These are phyloP conservation scores for Drosophila infuscata DNA, from an alignment of 2,888 invertebrate species.

Conservation along the genomic window DNA sequence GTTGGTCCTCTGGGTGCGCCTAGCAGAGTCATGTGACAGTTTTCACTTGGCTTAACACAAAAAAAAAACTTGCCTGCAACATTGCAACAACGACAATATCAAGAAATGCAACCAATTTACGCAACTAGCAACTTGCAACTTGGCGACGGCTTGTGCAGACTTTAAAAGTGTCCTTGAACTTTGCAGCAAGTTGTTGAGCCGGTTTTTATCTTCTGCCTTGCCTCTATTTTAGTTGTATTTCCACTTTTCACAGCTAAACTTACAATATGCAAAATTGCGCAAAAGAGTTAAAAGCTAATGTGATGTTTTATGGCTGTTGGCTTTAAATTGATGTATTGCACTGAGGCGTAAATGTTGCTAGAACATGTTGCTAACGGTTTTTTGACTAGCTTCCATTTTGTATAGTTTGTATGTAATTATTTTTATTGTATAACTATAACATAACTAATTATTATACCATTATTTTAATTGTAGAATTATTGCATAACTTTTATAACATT, in stretches of 20 bases:
- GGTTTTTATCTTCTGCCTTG: slow-evolving; percentile 36
- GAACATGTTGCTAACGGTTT: not conserved
- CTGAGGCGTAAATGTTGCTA: not conserved
- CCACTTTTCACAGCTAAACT: slow-evolving; percentile 20
- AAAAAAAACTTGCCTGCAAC: slow-evolving; percentile 38
- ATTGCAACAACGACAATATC: slow-evolving; percentile 15
- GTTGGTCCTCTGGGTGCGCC: slow-evolving; percentile 32
- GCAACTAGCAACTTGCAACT: slow-evolving; percentile 40
- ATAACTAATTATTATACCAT: too few species aligned
- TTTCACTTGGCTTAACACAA: slow-evolving; percentile 43
- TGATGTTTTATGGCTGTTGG: slow-evolving; percentile 2
- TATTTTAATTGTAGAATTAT: not conserved
- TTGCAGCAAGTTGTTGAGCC: slow-evolving; percentile 52
- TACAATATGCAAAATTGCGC: not conserved
- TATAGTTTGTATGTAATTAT: not conserved
- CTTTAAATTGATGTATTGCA: not conserved
- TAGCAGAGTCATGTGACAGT: slow-evolving; percentile 42
- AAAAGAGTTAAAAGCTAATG: not conserved
- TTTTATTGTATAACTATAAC: not conserved
- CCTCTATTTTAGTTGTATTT: slow-evolving; percentile 18
- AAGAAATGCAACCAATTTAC: slow-evolving; percentile 32
- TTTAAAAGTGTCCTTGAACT: slow-evolving; percentile 63
- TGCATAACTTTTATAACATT: not conserved
- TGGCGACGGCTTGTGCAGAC: slow-evolving; percentile 23
- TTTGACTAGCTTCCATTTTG: not conserved